Evolutionary conservation across 2,797 vertebrate species (phyloP).

Genomic region (Mus caroli): DNA sequence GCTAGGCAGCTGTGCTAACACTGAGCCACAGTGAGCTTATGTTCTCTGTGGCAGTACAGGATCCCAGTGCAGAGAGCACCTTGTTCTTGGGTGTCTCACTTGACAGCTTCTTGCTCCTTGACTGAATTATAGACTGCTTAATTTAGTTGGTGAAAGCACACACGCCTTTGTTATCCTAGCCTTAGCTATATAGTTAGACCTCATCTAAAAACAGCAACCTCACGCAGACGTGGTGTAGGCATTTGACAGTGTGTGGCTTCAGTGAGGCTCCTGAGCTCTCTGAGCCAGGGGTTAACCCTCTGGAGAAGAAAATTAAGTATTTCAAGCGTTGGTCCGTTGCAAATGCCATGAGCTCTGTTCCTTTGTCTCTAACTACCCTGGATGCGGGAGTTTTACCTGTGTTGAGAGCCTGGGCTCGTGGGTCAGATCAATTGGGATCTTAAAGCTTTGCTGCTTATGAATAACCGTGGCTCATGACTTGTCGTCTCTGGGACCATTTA

Average conservation of each 20-base stretch:
- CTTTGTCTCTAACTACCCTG: not conserved
- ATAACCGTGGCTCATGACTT: not conserved
- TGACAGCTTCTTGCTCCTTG: not conserved
- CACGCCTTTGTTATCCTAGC: not conserved
- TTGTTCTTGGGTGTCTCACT: not conserved
- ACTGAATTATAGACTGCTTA: not conserved
- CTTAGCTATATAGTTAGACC: not conserved
- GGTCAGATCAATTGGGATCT: not conserved
- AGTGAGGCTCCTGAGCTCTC: not conserved
- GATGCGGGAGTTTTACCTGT: not conserved
- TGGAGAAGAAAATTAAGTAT: slow-evolving; percentile 36
- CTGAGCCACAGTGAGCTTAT: not conserved
- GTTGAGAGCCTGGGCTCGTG: not conserved
- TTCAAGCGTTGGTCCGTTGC: not conserved
- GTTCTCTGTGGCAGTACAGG: not conserved
- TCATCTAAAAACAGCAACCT: not conserved
- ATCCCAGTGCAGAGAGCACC: not conserved
- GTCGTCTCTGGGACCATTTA: not conserved
- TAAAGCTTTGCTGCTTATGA: not conserved
- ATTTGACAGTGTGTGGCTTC: not conserved
- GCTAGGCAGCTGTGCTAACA: not conserved
- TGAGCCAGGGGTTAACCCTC: not conserved
- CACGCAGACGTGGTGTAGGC: not conserved
- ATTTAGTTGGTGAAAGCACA: not conserved
- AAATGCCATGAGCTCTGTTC: not conserved